These are phyloP conservation scores for Sphaerophoria rueppellii DNA, from an alignment of 2,888 invertebrate species.

Conservation along the genomic window DNA sequence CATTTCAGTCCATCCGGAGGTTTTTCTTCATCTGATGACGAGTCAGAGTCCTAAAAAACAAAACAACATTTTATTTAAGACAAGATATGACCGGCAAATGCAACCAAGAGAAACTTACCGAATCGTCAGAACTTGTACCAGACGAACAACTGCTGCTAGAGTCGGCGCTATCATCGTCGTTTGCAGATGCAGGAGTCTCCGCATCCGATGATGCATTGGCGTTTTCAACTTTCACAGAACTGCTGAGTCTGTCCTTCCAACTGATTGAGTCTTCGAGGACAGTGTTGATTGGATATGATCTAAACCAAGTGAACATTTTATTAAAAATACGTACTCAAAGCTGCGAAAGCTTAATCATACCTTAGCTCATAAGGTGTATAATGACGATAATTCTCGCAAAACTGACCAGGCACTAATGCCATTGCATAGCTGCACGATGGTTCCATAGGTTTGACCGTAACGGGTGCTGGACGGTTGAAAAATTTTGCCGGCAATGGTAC, in stretches of 20 bases:
- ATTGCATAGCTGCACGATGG: constrained; percentile 91
- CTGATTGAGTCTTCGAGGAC: constrained; percentile 83
- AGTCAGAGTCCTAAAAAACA: constrained; percentile 67
- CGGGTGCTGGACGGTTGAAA: constrained; percentile 77
- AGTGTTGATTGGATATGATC: constrained; percentile 96
- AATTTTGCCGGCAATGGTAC: constrained; percentile 85
- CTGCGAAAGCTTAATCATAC: constrained; percentile 79
- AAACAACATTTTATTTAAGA: background rate
- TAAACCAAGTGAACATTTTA: constrained; percentile 76
- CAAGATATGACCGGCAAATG: background rate
- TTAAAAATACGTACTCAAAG: background rate
- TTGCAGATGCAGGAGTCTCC: constrained; percentile 79
- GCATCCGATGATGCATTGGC: constrained; percentile 77
- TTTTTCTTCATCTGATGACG: constrained; percentile 75
- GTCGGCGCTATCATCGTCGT: constrained; percentile 75
- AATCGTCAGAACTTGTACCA: constrained; percentile 71
- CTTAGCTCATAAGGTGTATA: constrained; percentile 92
- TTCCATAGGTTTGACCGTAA: constrained; percentile 73
- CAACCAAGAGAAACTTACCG: constrained; percentile 57
- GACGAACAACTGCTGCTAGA: constrained; percentile 69
- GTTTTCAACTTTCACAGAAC: constrained; percentile 38
- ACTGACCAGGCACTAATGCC: constrained; percentile 98
- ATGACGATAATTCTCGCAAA: constrained; percentile 90
- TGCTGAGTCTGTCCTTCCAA: constrained; percentile 63
- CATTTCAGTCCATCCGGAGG: constrained; percentile 82